A percentile compares a stretch with the other conserved stretches of the same genome.
These are phyloP conservation scores for Chloropsis cyanopogon DNA, from an alignment of 2,113 vertebrate genomes.

Conservation along the genomic window DNA sequence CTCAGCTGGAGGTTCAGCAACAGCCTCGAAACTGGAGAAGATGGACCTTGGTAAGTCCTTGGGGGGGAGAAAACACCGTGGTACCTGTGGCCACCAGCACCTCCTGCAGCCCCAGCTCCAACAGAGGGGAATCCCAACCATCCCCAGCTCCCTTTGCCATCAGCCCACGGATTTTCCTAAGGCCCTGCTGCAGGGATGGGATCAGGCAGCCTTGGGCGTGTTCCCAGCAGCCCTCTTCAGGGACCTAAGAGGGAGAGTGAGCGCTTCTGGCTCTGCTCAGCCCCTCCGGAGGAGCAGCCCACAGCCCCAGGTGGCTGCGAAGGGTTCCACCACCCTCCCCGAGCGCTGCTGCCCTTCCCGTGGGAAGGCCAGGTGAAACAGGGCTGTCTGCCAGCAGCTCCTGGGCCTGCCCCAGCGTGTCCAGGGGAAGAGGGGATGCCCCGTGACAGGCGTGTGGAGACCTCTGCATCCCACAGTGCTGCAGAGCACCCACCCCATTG, in stretches of 20 bases:
- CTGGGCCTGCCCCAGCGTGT: not conserved
- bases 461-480: not conserved
- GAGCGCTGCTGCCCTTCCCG: not conserved
- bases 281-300: not conserved
- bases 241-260: rapidly evolving
- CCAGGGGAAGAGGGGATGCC: not conserved
- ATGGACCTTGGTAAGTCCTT: not conserved
- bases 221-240: not conserved
- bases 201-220: not conserved
- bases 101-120: not conserved
- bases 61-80: rapidly evolving
- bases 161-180: not conserved
- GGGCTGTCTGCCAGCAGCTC: not conserved
- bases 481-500: not conserved
- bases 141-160: not conserved
- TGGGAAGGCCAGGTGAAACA: not conserved
- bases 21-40: not conserved
- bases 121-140: not conserved
- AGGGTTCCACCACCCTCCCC: not conserved
- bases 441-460: not conserved
- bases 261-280: not conserved
- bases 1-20: not conserved
- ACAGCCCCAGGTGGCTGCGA: not conserved
- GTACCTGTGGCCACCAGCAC: rapidly evolving
- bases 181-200: not conserved